Percentiles rank a stretch among this genome's conserved stretches.
These are phyloP conservation scores for Paramormyrops kingsleyae DNA, from an alignment of 2,113 vertebrate genomes.

Conservation along the genomic window DNA sequence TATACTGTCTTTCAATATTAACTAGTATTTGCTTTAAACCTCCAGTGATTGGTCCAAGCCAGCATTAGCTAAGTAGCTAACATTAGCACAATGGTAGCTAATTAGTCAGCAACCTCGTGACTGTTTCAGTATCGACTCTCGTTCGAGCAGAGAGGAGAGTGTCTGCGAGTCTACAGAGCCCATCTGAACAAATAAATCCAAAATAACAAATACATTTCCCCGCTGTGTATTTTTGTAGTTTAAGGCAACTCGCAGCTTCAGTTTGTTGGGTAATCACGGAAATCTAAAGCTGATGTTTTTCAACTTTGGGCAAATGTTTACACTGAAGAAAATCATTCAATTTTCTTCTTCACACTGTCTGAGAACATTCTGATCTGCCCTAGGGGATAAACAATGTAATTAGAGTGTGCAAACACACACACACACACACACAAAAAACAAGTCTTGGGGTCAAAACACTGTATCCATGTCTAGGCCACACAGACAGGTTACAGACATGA, in stretches of 20 bases:
- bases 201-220: background rate
- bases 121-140: background rate
- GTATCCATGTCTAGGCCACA: background rate
- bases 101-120: background rate
- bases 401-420: constrained; percentile 3
- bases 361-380: background rate
- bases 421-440: background rate
- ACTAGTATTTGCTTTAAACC: background rate
- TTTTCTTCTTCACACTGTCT: background rate
- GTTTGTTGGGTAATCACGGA: background rate
- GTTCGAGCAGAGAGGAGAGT: background rate
- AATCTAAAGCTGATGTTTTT: background rate
- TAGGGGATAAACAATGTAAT: constrained; percentile 5
- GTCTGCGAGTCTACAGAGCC: background rate
- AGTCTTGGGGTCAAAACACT: background rate
- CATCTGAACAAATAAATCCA: background rate
- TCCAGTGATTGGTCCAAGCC: background rate
- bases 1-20: background rate
- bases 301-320: background rate
- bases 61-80: background rate
- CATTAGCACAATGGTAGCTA: background rate
- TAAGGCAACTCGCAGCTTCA: background rate
- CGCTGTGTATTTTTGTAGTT: background rate
- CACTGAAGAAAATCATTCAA: background rate
- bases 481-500: background rate